Conservation (phyloP, 1,140 invertebrate species). For the Centruroides vittatus region DNA sequence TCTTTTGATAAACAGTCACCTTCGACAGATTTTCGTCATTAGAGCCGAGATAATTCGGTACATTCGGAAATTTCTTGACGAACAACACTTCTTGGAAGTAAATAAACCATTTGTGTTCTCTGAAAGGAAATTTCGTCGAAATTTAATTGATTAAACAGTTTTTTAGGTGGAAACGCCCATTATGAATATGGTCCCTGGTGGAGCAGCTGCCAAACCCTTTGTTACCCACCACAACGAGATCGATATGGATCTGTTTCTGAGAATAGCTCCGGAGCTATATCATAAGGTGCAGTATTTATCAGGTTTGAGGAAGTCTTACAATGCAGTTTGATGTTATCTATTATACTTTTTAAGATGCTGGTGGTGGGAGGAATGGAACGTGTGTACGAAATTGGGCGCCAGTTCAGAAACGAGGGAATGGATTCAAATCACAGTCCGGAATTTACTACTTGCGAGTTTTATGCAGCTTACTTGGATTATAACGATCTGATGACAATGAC, state of each 20-base stretch:
- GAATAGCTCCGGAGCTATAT: conserved; percentile 13
- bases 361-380: conserved; percentile 12
- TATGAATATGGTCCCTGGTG: conserved; percentile 2
- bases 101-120: conserved; percentile 18
- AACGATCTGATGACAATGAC: conserved; percentile 10
- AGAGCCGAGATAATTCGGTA: conserved; percentile 3
- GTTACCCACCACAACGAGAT: conserved; percentile 6
- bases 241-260: conserved; percentile 7
- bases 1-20: neutral
- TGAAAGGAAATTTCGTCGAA: too few species aligned
- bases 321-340: too few species aligned
- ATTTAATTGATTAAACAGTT: too few species aligned
- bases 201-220: conserved; percentile 8
- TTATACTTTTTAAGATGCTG: neutral
- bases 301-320: too few species aligned
- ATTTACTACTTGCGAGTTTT: conserved; percentile 12
- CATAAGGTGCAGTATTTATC: neutral
- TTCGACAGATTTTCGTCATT: neutral
- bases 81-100: conserved; percentile 26
- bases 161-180: conserved; percentile 9
- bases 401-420: conserved; percentile 13
- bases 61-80: conserved; percentile 1
- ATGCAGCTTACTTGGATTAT: conserved; percentile 10
- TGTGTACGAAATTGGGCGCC: conserved; percentile 13
- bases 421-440: conserved; percentile 12